Conservation (phyloP, 2,888 invertebrate species). For the Scaptomyza polygonia region DNA sequence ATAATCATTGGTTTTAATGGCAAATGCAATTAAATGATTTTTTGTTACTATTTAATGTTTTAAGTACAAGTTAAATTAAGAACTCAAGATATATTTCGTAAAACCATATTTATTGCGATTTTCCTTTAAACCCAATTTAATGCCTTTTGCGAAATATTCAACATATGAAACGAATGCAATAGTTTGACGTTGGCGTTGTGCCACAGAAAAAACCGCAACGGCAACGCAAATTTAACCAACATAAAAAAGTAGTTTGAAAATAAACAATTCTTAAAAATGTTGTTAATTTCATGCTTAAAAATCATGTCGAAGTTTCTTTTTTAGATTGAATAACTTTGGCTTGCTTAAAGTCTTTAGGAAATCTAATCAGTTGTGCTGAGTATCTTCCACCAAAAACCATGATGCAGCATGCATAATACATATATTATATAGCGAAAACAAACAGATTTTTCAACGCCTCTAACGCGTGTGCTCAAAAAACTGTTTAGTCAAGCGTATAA, state of each 20-base stretch:
- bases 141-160: slow-evolving; percentile 1
- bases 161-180: background rate
- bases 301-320: background rate
- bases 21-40: slow-evolving; percentile 1
- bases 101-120: too few species aligned
- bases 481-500: slow-evolving; percentile 59
- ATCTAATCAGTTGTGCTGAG: slow-evolving; percentile 17
- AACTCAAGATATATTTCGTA: background rate
- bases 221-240: background rate
- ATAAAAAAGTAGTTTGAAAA: background rate
- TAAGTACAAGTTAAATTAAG: background rate
- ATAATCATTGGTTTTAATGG: slow-evolving; percentile 6
- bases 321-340: slow-evolving; percentile 5
- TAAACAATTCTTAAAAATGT: background rate
- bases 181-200: background rate
- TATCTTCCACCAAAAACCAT: slow-evolving; percentile 11
- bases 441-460: slow-evolving; percentile 39
- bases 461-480: slow-evolving; percentile 24
- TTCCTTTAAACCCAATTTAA: background rate
- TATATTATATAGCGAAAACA: slow-evolving; percentile 34
- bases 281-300: background rate
- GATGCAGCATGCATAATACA: slow-evolving; percentile 26
- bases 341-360: too few species aligned
- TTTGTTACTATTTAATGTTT: background rate
- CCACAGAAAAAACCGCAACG: background rate